phyloP scores from a whole-genome alignment of 2,888 invertebrate species.

The Yponomeuta sedellus region DNA sequence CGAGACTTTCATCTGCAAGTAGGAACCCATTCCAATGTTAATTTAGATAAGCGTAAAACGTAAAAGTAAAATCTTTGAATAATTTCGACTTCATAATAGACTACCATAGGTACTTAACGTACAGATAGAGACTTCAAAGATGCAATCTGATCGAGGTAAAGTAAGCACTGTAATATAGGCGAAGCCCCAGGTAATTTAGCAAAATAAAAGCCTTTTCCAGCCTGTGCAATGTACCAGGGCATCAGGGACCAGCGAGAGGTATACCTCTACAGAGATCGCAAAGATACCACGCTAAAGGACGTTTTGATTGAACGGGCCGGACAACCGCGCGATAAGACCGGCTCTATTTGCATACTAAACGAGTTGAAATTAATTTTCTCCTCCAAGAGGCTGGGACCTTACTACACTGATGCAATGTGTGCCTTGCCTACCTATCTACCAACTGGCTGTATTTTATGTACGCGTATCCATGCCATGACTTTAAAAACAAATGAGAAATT shows the following conservation, averaged over 20 bases:
- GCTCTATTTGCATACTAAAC: constrained; percentile 72
- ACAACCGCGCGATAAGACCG: constrained; percentile 56
- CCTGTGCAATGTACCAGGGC: constrained; percentile 41
- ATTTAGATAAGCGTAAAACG: background rate
- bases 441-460: background rate
- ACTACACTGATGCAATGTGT: no score
- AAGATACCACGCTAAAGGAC: constrained; percentile 66
- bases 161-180: background rate
- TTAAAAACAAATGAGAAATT: background rate
- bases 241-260: constrained; percentile 46
- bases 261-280: constrained; percentile 37
- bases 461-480: background rate
- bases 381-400: background rate
- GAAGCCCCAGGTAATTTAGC: background rate
- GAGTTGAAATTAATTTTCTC: constrained; percentile 68
- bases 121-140: background rate
- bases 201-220: background rate
- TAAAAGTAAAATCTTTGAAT: background rate
- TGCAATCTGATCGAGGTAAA: background rate
- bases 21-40: background rate
- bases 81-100: background rate
- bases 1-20: background rate
- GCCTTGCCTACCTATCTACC: no score
- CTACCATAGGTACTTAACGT: background rate
- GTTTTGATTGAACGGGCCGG: constrained; percentile 71